Percentiles rank a stretch among this genome's conserved stretches.
phyloP scores from a whole-genome alignment of 1,140 invertebrate genomes.

The Orchestia grillus region DNA sequence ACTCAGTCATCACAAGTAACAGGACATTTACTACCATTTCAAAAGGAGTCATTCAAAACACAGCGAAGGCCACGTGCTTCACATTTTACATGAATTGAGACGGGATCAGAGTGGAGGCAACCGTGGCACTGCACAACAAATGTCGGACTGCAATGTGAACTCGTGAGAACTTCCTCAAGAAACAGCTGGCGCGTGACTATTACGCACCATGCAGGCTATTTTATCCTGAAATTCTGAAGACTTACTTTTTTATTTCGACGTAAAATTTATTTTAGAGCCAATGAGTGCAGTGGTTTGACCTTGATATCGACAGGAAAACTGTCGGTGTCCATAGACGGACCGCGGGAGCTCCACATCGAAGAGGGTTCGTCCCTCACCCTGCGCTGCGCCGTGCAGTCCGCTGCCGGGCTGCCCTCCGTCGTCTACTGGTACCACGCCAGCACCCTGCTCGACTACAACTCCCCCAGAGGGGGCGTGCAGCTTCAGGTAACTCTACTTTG shows the following conservation, averaged over 20 bases:
- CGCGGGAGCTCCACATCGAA: conserved; percentile 55
- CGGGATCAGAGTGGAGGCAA: too few relatives aligned
- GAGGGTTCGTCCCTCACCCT: conserved; percentile 51
- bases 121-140: too few relatives aligned
- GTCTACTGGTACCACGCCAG: conserved; percentile 60
- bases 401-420: not conserved
- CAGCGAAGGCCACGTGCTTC: too few relatives aligned
- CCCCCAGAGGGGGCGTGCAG: conserved; percentile 53
- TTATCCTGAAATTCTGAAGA: not conserved
- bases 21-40: too few relatives aligned
- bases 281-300: not conserved
- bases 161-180: too few relatives aligned
- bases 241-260: not conserved
- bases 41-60: too few relatives aligned
- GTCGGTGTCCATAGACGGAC: conserved; percentile 47
- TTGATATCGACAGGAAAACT: conserved; percentile 19
- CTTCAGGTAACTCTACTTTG: conserved; percentile 39
- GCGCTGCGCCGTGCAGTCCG: conserved; percentile 33
- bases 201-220: too few relatives aligned
- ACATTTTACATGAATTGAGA: too few relatives aligned
- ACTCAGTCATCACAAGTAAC: too few relatives aligned
- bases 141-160: too few relatives aligned
- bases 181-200: too few relatives aligned
- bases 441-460: conserved; percentile 59
- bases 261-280: not conserved